Evolutionary conservation across 2,113 vertebrate species (phyloP).

Genomic region (Neolamprologus kungweensis): DNA sequence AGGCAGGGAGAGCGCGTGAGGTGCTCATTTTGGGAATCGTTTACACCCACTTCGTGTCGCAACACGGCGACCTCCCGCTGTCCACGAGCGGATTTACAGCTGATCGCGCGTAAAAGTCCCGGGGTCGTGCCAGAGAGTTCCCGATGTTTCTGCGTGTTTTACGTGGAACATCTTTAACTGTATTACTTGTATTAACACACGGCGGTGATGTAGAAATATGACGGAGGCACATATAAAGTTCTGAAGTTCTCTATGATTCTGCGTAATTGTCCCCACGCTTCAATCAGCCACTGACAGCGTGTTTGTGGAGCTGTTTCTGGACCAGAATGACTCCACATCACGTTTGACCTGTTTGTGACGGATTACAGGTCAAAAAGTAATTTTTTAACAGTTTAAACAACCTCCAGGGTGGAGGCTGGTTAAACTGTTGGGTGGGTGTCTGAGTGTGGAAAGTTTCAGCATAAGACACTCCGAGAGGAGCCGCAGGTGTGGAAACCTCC

Average conservation of each 20-base stretch:
- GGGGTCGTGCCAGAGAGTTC: rapidly evolving
- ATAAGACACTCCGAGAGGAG: rapidly evolving
- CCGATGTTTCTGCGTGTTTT: not conserved
- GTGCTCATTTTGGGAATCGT: not conserved
- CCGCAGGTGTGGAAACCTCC: not conserved
- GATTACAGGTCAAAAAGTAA: not conserved
- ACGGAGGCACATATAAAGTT: not conserved
- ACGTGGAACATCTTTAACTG: not conserved
- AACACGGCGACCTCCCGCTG: not conserved
- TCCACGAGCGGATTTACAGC: not conserved
- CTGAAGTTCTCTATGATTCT: not conserved
- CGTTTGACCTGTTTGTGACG: not conserved
- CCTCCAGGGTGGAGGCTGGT: not conserved
- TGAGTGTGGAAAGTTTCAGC: not conserved
- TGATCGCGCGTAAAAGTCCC: not conserved
- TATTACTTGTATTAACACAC: not conserved
- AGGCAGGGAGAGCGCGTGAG: not conserved
- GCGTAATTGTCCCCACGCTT: not conserved
- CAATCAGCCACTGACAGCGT: not conserved
- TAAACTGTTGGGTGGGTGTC: not conserved
- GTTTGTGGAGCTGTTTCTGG: not conserved
- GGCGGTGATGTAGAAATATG: not conserved
- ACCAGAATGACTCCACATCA: not conserved
- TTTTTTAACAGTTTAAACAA: not conserved
- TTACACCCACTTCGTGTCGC: not conserved